Percentiles rank a stretch among this genome's conserved stretches.
These are phyloP conservation scores for Smutsia temminckii DNA, from an alignment of 2,797 vertebrate species.

Conservation along the genomic window DNA sequence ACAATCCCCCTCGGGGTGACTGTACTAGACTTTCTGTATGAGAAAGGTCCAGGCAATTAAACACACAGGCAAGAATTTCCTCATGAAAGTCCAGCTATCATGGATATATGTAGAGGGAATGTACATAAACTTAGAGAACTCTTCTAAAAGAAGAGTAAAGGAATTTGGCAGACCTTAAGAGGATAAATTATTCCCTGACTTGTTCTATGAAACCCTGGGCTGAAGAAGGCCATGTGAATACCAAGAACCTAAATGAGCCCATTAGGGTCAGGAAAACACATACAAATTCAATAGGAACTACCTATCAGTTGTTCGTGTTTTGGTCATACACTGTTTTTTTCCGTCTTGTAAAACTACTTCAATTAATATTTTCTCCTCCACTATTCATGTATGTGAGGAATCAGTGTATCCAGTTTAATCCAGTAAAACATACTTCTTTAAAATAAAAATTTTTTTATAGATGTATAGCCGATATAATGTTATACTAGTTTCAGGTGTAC, in stretches of 20 bases:
- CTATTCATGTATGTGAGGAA: background rate
- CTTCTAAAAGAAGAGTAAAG: background rate
- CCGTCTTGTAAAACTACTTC: background rate
- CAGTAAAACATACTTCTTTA: background rate
- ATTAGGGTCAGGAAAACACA: background rate
- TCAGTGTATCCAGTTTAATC: background rate
- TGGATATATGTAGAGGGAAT: background rate
- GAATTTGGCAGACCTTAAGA: background rate
- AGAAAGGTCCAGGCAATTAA: background rate
- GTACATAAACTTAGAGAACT: background rate
- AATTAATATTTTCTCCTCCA: constrained; percentile 3
- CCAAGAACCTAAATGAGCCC: background rate
- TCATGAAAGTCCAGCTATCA: background rate
- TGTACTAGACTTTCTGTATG: background rate
- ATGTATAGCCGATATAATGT: no score
- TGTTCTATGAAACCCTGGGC: background rate
- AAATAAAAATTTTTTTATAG: no score
- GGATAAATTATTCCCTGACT: background rate
- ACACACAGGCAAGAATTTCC: background rate
- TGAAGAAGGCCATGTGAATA: background rate
- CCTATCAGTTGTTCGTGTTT: background rate
- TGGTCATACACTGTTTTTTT: background rate
- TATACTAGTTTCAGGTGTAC: no score
- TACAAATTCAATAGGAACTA: background rate
- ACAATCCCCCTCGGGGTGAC: background rate